Evolutionary conservation across 2,888 invertebrate species (phyloP), one percentile per base, ranked within the genome.

Genomic region (Dryobota labecula): DNA sequence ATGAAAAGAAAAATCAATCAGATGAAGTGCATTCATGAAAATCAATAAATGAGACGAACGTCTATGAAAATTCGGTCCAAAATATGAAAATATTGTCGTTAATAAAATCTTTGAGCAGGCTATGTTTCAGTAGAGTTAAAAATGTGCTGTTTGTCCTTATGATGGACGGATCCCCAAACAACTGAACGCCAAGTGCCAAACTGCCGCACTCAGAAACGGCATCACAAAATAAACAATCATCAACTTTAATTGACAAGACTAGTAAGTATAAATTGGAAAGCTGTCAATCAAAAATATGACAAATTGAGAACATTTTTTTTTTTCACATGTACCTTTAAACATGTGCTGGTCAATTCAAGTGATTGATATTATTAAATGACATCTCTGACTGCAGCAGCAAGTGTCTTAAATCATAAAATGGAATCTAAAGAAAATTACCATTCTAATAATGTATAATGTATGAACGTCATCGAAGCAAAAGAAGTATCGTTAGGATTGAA

Each of bases 221-320:
- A n/a, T n/a, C n/a, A 45, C n/a, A 30, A 60, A 45, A 30, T 30
- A 61, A 15, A 30, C 20, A n/a, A 30, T 6, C 5, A 30, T 2
- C 5, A 30, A 9, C 30, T 30, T 11, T 43, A 43, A 43, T 43
- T 43, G n/a, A 30, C 2, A 60, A 43, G 27, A 41, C 41, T 41
- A 20, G 20, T 20, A 60, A 20, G 20, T 20, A 9, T 63, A 27
- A 45, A 61, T 24, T 51, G 36, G 7, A 27, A 36, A 33, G 27
- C 7, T 58, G 27, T 45, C 51, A 53, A 9, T 63, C 33, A 70
- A 45, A 27, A 45, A 43, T 15, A 30, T 45, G n/a, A 36, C 36
- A 47, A 53, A 73, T 61, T 38, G 45, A 41, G 63, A 41, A 45
- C 9, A 54, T 73, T 62, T n/a, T n/a, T n/a, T n/a, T n/a, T n/a